A percentile compares a stretch with the other conserved stretches of the same genome.
Conservation (phyloP, 92 coral and sea anemone species). For the Anthopleura xanthogrammica region DNA sequence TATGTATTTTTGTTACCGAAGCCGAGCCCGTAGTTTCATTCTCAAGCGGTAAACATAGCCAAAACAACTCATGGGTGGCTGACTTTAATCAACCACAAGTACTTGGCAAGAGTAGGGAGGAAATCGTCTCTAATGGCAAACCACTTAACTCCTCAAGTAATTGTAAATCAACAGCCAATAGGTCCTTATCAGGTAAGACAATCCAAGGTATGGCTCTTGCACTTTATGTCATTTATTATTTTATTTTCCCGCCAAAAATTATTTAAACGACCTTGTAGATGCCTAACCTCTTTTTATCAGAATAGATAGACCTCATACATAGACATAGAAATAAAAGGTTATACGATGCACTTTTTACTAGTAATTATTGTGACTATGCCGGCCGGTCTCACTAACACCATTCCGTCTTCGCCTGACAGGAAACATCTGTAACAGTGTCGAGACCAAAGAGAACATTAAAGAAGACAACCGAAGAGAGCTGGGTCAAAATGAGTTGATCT, state of each 20-base stretch:
- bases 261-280: too few species aligned
- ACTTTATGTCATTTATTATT: not conserved
- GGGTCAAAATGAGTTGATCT: slow-evolving; percentile 69
- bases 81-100: slow-evolving; percentile 20
- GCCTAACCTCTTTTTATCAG: too few species aligned
- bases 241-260: too few species aligned
- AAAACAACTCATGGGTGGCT: slow-evolving; percentile 44
- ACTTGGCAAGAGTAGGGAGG: slow-evolving; percentile 5
- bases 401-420: not conserved
- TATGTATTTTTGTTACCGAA: slow-evolving; percentile 60
- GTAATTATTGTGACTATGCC: not conserved
- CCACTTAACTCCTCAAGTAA: not conserved
- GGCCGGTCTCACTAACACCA: not conserved
- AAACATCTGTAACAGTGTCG: not conserved
- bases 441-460: slow-evolving; percentile 5
- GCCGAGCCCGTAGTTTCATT: slow-evolving; percentile 37
- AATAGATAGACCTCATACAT: too few species aligned
- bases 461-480: slow-evolving; percentile 53
- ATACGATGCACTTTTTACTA: too few species aligned
- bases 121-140: not conserved
- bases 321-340: too few species aligned
- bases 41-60: slow-evolving; percentile 20
- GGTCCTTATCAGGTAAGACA: not conserved
- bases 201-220: not conserved
- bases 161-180: not conserved